These are phyloP conservation scores for Drosophila macrothrix DNA, from an alignment of 2,888 invertebrate genomes.

Conservation along the genomic window DNA sequence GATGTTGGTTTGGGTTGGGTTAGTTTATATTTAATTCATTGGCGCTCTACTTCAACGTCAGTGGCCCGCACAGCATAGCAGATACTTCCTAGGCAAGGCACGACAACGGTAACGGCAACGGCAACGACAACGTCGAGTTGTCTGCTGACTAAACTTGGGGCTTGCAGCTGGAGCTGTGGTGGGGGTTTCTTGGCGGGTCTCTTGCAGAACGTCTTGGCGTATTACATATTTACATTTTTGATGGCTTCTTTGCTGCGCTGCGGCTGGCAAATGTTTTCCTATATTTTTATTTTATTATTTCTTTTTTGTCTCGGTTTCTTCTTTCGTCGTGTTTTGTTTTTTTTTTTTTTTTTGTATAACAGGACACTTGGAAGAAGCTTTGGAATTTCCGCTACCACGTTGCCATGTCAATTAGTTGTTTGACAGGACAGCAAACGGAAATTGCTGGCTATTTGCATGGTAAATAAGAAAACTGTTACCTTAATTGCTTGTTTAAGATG, in stretches of 20 bases:
- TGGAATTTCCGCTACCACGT: constrained; percentile 64
- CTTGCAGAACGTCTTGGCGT: constrained; percentile 32
- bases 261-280: constrained; percentile 47
- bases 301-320: constrained; percentile 15
- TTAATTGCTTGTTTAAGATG: constrained; percentile 41
- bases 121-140: constrained; percentile 23
- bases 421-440: constrained; percentile 75
- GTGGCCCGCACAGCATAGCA: constrained; percentile 30
- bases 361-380: constrained; percentile 8
- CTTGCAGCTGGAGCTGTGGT: not conserved
- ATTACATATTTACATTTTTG: constrained; percentile 78
- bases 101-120: constrained; percentile 31
- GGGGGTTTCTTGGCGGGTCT: constrained; percentile 7
- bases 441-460: constrained; percentile 67
- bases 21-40: constrained; percentile 74
- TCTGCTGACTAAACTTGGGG: constrained; percentile 30
- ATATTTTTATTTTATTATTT: not conserved
- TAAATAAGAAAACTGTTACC: constrained; percentile 45
- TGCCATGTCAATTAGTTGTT: constrained; percentile 72
- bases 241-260: constrained; percentile 56
- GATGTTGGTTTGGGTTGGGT: constrained; percentile 8
- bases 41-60: constrained; percentile 75
- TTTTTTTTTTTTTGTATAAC: not conserved
- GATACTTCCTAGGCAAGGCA: constrained; percentile 56
- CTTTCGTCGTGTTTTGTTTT: constrained; percentile 1